phyloP scores from a whole-genome alignment of 2,797 vertebrate genomes.

The Oreochromis grahami region DNA sequence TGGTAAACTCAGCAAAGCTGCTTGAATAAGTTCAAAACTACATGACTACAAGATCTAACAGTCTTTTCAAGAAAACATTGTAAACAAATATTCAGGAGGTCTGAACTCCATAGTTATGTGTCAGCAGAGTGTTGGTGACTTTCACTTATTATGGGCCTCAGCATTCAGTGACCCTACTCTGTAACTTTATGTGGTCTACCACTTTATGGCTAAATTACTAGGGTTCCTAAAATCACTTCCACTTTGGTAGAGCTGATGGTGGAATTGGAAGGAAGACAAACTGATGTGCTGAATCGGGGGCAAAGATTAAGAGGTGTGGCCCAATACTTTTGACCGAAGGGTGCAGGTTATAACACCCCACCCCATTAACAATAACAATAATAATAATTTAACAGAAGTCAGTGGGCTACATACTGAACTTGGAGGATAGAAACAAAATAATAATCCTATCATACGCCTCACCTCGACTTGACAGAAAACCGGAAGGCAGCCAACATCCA shows the following conservation, averaged over 20 bases:
- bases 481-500: too few relatives aligned
- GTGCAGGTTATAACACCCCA: not conserved
- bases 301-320: not conserved
- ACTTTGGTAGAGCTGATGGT: not conserved
- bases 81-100: not conserved
- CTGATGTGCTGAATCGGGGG: not conserved
- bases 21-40: not conserved
- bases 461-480: too few relatives aligned
- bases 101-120: not conserved
- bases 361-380: too few relatives aligned
- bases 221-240: not conserved
- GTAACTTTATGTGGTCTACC: not conserved
- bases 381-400: too few relatives aligned
- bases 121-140: not conserved
- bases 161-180: not conserved
- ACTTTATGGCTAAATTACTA: not conserved
- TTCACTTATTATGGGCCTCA: not conserved
- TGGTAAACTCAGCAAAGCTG: not conserved
- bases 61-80: not conserved
- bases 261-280: fast-evolving
- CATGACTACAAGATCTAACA: not conserved
- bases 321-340: too few relatives aligned
- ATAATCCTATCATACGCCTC: too few relatives aligned
- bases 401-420: too few relatives aligned
- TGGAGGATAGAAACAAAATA: too few relatives aligned